Evolutionary conservation across 2,113 vertebrate species (phyloP).

Genomic region (Callorhinus ursinus): DNA sequence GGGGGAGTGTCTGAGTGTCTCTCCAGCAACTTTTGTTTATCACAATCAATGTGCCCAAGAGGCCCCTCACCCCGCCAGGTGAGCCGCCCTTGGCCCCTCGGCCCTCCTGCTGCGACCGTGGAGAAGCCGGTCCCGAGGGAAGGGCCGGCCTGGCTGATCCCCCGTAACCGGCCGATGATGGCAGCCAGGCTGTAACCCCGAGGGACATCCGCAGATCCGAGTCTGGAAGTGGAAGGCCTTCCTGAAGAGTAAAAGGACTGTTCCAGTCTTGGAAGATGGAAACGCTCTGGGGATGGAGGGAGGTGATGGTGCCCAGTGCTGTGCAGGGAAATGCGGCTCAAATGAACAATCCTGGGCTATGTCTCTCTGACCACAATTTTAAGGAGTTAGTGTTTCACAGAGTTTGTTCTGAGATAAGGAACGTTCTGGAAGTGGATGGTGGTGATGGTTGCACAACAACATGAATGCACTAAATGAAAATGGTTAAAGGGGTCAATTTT

Average conservation of each 20-base stretch:
- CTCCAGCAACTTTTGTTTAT: not conserved
- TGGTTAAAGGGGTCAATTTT: not conserved
- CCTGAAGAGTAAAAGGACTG: not conserved
- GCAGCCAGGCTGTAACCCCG: not conserved
- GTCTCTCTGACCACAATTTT: not conserved
- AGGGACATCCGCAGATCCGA: not conserved
- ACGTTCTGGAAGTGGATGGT: not conserved
- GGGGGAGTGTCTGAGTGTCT: not conserved
- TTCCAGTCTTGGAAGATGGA: not conserved
- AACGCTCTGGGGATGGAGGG: not conserved
- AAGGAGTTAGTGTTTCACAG: not conserved
- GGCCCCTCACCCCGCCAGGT: too few relatives aligned
- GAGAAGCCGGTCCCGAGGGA: not conserved
- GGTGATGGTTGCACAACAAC: not conserved
- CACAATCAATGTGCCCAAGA: not conserved
- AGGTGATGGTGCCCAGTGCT: not conserved
- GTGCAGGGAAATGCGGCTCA: not conserved
- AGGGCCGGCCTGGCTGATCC: not conserved
- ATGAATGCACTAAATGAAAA: not conserved
- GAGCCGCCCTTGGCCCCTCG: not conserved
- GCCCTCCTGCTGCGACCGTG: not conserved
- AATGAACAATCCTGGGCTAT: not conserved
- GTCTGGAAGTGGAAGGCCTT: not conserved
- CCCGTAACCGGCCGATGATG: rapidly evolving
- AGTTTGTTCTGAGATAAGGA: not conserved